Percentiles rank a stretch among this genome's conserved stretches.
Conservation (phyloP, 2,113 vertebrate genomes). For the Anoura caudifer region DNA sequence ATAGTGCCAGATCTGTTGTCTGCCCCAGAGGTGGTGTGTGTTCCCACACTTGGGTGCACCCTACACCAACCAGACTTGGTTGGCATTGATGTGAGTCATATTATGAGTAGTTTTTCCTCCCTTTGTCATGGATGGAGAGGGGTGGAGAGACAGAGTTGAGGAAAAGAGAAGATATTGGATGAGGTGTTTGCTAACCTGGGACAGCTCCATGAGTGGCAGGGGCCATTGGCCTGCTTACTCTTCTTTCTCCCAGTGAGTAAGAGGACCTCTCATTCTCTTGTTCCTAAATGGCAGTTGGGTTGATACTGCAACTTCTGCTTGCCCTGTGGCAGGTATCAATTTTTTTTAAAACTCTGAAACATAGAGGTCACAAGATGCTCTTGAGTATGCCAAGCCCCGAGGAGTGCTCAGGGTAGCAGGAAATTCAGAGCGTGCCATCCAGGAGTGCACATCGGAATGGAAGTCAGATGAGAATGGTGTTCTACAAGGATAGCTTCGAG, state of each 20-base stretch:
- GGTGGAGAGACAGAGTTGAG: neutral
- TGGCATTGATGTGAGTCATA: neutral
- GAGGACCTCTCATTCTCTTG: neutral
- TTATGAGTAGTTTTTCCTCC: neutral
- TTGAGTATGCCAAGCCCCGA: neutral
- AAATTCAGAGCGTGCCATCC: neutral
- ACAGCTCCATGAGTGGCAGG: neutral
- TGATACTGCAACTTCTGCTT: neutral
- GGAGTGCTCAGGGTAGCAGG: neutral
- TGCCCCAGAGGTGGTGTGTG: neutral
- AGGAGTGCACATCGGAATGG: neutral
- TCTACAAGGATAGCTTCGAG: neutral
- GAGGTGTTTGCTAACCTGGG: neutral
- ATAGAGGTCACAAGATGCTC: neutral
- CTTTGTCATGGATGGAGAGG: neutral
- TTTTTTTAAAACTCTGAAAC: neutral
- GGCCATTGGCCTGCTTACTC: no score
- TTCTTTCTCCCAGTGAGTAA: neutral
- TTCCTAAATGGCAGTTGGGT: neutral
- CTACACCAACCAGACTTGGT: neutral
- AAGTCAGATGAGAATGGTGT: neutral
- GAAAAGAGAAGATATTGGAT: neutral
- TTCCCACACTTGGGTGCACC: neutral
- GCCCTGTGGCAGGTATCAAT: neutral
- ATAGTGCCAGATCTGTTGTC: neutral